Percentiles rank a stretch among this genome's conserved stretches.
These are phyloP conservation scores for Miltochrista miniata DNA, from an alignment of 2,888 invertebrate species.

Conservation along the genomic window DNA sequence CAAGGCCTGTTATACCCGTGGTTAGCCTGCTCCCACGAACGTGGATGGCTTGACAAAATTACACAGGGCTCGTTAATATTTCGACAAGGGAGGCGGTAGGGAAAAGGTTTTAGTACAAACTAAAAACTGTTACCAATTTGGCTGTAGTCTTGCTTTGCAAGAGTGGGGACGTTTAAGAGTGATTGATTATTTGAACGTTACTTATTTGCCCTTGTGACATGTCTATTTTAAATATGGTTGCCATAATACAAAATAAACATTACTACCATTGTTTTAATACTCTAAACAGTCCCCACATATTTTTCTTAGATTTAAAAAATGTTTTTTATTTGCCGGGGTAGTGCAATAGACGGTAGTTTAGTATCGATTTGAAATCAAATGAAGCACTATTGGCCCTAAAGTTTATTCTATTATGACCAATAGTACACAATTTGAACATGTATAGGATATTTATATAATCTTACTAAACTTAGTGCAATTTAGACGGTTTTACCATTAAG, in stretches of 20 bases:
- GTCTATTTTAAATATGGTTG: neutral
- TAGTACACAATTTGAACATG: slow-evolving; percentile 29
- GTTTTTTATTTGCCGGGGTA: slow-evolving; percentile 77
- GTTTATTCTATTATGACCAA: slow-evolving; percentile 6
- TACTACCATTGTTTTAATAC: slow-evolving; percentile 7
- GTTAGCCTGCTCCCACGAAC: slow-evolving; percentile 12
- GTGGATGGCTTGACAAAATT: slow-evolving; percentile 16
- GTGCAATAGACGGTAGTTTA: slow-evolving; percentile 79
- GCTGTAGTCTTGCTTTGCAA: slow-evolving; percentile 57
- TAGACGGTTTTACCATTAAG: slow-evolving; percentile 48
- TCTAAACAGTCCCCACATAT: slow-evolving; percentile 19
- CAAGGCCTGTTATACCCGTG: neutral
- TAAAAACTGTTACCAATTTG: slow-evolving; percentile 53
- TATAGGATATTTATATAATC: slow-evolving; percentile 50
- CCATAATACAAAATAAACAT: neutral
- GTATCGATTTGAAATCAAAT: slow-evolving; percentile 30
- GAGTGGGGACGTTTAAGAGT: slow-evolving; percentile 24
- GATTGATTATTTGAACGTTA: too few species aligned
- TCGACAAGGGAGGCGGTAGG: slow-evolving; percentile 63
- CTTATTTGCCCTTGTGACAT: neutral
- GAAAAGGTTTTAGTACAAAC: slow-evolving; percentile 60
- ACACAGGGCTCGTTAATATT: slow-evolving; percentile 29
- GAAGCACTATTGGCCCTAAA: slow-evolving; percentile 13
- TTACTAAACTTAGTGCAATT: slow-evolving; percentile 58
- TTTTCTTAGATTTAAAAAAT: slow-evolving; percentile 61